Base-by-base conservation (phyloP, 1,140 invertebrate genomes). In the Oryctes rhinoceros region DNA sequence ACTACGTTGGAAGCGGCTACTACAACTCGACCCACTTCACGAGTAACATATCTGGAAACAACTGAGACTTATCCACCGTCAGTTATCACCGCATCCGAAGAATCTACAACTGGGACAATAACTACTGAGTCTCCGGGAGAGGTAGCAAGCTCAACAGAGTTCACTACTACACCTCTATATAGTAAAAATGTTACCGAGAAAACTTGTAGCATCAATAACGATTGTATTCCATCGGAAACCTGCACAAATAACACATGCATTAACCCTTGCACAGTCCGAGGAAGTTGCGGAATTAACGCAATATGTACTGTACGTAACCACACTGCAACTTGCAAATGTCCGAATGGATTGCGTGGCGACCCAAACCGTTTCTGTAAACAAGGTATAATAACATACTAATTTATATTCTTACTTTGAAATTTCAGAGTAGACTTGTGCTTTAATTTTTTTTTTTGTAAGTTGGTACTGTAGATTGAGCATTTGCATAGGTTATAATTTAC, bases 241-340 rank as follows among this genome's bases (percentile, higher is more conserved):
- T 95, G 94, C 87, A 88, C 92, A 79, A 89, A 89, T 84, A 91
- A 91, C 84, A 91, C 92, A 87, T 96, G 94, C 86, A 88, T 92
- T 87, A 92, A 95, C 88, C 93, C 93, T 81, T 96, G 94, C 86
- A 87, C 90, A 83, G 87, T 86, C 81, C 87, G 85, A 75, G 91
- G 90, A 79, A 91, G 91, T 76, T 96, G 94, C 88, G 93, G 92
- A 82, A 87, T 91, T 82, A 91, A 91, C 83, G 91, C 93, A 74
- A 88, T 92, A 81, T 96, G 94, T 88, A 90, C 89, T 74, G 92
- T 92, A 62, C 89, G 91, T 79, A 92, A 94, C 88, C 94, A 94
- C 87, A 90, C 91, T 78, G 91, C 93, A 59, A 90, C 92, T 79
- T 95, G 94, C 88, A 90, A 91, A 67, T 95, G 94, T 86, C 92